A percentile compares a stretch with the other conserved stretches of the same genome.
Evolutionary conservation across 1,140 invertebrate species (phyloP).

Genomic region (Eriocheir sinensis): DNA sequence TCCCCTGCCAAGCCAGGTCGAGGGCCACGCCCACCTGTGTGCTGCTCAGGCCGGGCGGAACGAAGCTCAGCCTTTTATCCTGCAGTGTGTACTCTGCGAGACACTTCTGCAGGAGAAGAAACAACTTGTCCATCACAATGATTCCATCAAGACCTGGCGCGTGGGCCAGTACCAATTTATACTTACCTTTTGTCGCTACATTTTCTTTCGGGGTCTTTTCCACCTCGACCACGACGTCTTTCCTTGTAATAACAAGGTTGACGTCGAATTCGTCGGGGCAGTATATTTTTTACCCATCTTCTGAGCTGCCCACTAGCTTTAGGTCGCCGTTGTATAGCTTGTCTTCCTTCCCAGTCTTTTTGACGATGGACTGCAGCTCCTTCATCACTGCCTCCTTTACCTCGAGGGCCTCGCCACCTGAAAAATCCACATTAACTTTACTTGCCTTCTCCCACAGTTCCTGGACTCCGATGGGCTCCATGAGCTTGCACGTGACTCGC

Average conservation of each 20-base stretch:
- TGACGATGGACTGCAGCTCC: background rate
- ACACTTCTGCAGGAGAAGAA: background rate
- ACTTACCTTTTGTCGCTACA: background rate
- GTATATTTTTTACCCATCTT: slow-evolving; percentile 1
- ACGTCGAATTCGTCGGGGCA: slow-evolving; percentile 50
- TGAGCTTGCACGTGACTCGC: too few relatives aligned
- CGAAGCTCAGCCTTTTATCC: background rate
- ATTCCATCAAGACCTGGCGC: background rate
- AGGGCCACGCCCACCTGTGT: slow-evolving; percentile 45
- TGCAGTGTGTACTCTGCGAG: background rate
- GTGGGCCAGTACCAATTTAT: background rate
- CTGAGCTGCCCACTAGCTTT: slow-evolving; percentile 34
- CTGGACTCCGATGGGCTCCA: too few relatives aligned
- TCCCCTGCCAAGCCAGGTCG: slow-evolving; percentile 44
- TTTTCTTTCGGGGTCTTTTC: background rate
- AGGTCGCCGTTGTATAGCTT: background rate
- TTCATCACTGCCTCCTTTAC: background rate
- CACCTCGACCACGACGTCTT: background rate
- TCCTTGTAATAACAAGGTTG: background rate
- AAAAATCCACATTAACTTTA: too few relatives aligned
- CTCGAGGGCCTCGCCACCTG: background rate
- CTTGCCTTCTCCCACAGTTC: too few relatives aligned
- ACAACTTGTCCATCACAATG: background rate
- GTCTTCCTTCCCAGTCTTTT: background rate
- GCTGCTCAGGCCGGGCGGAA: slow-evolving; percentile 37